Evolutionary conservation across 2,113 vertebrate genomes (phyloP).

Genomic region (Bambusicola thoracicus): DNA sequence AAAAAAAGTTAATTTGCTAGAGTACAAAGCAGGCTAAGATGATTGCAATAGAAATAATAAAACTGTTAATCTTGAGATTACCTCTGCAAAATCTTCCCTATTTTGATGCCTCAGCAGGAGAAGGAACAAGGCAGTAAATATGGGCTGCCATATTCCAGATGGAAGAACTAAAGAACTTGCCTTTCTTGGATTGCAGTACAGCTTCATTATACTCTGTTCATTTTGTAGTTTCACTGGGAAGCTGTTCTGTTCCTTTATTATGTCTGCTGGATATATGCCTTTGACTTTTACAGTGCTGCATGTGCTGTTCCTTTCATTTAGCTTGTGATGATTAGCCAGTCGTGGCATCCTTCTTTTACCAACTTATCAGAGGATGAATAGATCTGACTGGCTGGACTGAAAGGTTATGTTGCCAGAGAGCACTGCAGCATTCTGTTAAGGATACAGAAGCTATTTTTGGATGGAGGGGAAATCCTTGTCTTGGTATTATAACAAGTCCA

Average conservation of each 20-base stretch:
- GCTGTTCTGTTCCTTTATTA: background rate
- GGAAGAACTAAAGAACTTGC: background rate
- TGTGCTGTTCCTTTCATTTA: background rate
- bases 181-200: slow-evolving; percentile 13
- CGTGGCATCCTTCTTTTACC: background rate
- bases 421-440: background rate
- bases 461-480: background rate
- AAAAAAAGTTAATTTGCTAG: background rate
- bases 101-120: background rate
- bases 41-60: background rate
- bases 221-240: background rate
- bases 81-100: background rate
- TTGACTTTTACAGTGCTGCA: background rate
- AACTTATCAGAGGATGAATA: background rate
- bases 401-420: background rate
- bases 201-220: slow-evolving; percentile 26
- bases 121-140: background rate
- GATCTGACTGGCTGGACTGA: background rate
- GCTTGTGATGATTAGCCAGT: background rate
- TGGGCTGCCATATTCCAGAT: background rate
- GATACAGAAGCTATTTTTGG: background rate
- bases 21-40: background rate
- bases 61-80: background rate
- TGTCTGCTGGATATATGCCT: background rate
- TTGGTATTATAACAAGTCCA: background rate